These are phyloP conservation scores for Bunonema sp. DNA, from an alignment of 2,888 invertebrate genomes.

Conservation along the genomic window DNA sequence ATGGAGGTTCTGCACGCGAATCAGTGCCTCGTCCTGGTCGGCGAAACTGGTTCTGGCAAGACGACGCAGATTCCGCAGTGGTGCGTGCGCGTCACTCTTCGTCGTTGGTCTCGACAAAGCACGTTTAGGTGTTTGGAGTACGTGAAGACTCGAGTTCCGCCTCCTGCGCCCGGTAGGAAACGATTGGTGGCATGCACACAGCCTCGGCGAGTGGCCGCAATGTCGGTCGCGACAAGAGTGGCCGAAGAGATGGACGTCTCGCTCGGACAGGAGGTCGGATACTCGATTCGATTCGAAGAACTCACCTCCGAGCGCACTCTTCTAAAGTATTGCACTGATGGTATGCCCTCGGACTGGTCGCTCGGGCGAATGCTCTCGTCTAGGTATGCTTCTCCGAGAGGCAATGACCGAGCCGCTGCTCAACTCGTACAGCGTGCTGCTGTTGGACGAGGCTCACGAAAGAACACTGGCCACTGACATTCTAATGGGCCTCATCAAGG, in stretches of 20 bases:
- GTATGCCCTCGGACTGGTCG: constrained; percentile 2
- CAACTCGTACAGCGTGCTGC: constrained; percentile 80
- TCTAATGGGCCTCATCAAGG: constrained; percentile 73
- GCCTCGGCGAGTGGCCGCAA: constrained; percentile 89
- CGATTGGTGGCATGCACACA: constrained; percentile 88
- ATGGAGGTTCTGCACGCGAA: constrained; percentile 78
- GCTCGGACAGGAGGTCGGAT: constrained; percentile 75
- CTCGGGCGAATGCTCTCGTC: neutral
- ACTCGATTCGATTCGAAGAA: constrained; percentile 95
- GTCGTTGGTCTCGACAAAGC: neutral
- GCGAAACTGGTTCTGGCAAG: constrained; percentile 98
- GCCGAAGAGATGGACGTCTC: constrained; percentile 96
- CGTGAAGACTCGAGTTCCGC: constrained; percentile 52
- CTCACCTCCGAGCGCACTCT: constrained; percentile 83
- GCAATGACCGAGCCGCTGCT: constrained; percentile 98
- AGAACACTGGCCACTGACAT: constrained; percentile 94
- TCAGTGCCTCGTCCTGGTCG: constrained; percentile 64
- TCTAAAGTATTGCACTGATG: constrained; percentile 58
- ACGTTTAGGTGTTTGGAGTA: constrained; percentile 57
- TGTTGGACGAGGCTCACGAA: constrained; percentile 97
- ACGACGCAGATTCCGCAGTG: constrained; percentile 96
- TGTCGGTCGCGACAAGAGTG: constrained; percentile 95
- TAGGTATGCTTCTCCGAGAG: constrained; percentile 91
- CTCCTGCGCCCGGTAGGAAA: constrained; percentile 32
- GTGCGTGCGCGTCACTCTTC: no score